Evolutionary conservation across 1,140 invertebrate genomes (phyloP).

Genomic region (Platyscapa corneri): DNA sequence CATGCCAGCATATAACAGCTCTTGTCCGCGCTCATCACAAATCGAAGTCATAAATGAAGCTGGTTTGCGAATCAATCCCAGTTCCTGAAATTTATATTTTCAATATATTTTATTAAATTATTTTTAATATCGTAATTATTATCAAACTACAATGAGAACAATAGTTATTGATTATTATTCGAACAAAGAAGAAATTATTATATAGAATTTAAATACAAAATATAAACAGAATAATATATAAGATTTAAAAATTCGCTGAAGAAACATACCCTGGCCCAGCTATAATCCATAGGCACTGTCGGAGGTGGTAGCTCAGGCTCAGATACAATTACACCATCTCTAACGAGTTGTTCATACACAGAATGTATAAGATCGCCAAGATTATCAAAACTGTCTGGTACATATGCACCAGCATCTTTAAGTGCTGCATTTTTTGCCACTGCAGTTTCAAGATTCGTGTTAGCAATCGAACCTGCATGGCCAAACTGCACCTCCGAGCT

Average conservation of each 20-base stretch:
- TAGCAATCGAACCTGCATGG: conserved; percentile 98
- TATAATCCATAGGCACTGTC: conserved; percentile 99
- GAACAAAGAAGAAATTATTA: too few species aligned
- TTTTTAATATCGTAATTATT: neutral
- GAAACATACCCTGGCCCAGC: conserved; percentile 90
- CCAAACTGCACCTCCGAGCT: conserved; percentile 99
- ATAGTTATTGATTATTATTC: too few species aligned
- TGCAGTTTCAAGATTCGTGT: conserved; percentile 96
- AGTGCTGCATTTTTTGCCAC: conserved; percentile 93
- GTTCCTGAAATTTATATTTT: conserved; percentile 79
- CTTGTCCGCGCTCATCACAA: conserved; percentile 98
- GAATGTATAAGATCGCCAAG: conserved; percentile 85
- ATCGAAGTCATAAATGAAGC: conserved; percentile 99
- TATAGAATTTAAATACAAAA: neutral
- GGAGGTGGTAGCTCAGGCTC: conserved; percentile 95
- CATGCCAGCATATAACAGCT: conserved; percentile 98
- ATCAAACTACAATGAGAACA: too few species aligned
- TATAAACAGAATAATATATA: neutral
- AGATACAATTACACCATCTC: conserved; percentile 88
- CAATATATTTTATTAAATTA: neutral
- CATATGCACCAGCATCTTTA: conserved; percentile 87
- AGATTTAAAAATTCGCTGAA: neutral
- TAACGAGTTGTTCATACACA: conserved; percentile 88
- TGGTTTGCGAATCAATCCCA: conserved; percentile 98
- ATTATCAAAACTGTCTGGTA: conserved; percentile 95